These are phyloP conservation scores for Athene cunicularia DNA, from an alignment of 2,113 vertebrate species.

Conservation along the genomic window DNA sequence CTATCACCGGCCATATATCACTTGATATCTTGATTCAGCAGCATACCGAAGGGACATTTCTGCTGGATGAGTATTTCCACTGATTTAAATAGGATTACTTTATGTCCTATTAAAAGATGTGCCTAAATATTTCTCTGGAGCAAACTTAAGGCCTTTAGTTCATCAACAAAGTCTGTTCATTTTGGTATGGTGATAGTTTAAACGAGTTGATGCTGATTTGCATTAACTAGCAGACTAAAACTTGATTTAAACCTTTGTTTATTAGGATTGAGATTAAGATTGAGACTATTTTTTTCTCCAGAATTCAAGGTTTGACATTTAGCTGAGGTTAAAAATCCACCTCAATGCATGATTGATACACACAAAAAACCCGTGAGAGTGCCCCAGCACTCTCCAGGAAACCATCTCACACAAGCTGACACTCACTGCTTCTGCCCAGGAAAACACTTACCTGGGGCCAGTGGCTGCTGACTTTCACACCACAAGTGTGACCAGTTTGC, in stretches of 20 bases:
- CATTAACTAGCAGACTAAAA: not conserved
- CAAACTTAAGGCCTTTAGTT: not conserved
- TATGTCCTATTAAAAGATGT: not conserved
- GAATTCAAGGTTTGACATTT: not conserved
- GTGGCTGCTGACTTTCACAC: not conserved
- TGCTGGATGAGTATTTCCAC: not conserved
- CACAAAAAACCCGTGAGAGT: accelerated
- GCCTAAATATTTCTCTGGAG: not conserved
- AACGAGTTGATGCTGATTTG: not conserved
- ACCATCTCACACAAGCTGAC: not conserved
- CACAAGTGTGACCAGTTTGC: not conserved
- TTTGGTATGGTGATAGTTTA: not conserved
- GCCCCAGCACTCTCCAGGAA: not conserved
- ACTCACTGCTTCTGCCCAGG: not conserved
- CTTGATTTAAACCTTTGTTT: not conserved
- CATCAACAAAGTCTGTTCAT: not conserved
- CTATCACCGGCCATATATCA: not conserved
- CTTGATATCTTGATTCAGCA: not conserved
- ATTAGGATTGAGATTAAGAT: not conserved
- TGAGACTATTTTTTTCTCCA: not conserved
- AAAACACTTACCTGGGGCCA: accelerated
- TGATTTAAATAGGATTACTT: not conserved
- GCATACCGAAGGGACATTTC: not conserved
- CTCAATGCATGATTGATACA: accelerated
- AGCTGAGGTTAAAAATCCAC: not conserved